A percentile compares a stretch with the other conserved stretches of the same genome.
Evolutionary conservation across 2,888 invertebrate genomes (phyloP).

Genomic region (Pocota personata): DNA sequence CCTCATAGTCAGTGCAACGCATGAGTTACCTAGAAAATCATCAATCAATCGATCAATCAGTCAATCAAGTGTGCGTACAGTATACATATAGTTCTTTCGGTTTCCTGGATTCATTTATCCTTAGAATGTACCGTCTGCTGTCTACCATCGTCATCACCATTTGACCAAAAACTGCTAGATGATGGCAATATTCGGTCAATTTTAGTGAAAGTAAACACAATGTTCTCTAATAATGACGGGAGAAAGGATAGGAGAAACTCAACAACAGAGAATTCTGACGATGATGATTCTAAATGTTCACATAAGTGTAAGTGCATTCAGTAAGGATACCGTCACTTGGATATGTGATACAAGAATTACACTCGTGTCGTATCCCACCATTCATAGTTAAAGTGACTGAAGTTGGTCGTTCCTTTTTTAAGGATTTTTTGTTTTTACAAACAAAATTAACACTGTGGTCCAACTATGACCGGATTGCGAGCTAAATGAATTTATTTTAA

Average conservation of each 20-base stretch:
- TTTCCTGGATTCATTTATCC: slow-evolving; percentile 14
- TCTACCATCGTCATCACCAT: neutral
- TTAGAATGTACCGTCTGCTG: slow-evolving; percentile 18
- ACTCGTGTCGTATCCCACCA: slow-evolving; percentile 3
- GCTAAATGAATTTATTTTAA: slow-evolving; percentile 57
- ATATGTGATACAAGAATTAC: slow-evolving; percentile 1
- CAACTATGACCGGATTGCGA: neutral
- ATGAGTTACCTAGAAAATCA: slow-evolving; percentile 61
- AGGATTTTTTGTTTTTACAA: neutral
- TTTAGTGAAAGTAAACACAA: slow-evolving; percentile 40
- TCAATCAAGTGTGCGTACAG: slow-evolving; percentile 60
- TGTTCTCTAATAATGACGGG: neutral
- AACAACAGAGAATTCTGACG: neutral
- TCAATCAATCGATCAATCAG: slow-evolving; percentile 69
- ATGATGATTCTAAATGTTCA: slow-evolving; percentile 11
- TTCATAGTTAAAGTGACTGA: neutral
- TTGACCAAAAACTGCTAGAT: slow-evolving; percentile 14
- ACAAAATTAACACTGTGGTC: neutral
- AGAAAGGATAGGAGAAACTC: neutral
- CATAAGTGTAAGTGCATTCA: slow-evolving; percentile 3
- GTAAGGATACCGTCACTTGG: neutral
- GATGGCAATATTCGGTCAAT: slow-evolving; percentile 45
- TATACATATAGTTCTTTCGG: slow-evolving; percentile 2
- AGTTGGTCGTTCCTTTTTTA: slow-evolving; percentile 8
- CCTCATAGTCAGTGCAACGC: slow-evolving; percentile 28